phyloP scores from a whole-genome alignment of 2,888 invertebrate species.

The Pteria penguin region DNA sequence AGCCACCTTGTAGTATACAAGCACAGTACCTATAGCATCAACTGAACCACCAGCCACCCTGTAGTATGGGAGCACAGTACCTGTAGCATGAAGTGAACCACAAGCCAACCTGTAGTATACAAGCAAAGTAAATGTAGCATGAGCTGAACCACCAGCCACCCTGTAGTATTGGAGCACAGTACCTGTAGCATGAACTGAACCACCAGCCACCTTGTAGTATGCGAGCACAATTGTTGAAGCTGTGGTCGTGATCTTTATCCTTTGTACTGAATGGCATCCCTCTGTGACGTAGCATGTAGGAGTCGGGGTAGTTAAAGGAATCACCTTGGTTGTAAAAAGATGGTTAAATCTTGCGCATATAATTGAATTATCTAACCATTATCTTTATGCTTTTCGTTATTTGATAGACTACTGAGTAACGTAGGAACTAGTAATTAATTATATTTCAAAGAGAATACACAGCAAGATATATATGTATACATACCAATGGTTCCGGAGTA shows the following conservation, averaged over 20 bases:
- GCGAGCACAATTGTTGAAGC: conserved; percentile 90
- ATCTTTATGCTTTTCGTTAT: too few relatives aligned
- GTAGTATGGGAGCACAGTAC: conserved; percentile 94
- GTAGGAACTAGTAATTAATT: too few relatives aligned
- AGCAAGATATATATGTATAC: too few relatives aligned
- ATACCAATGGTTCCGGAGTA: conserved; percentile 63
- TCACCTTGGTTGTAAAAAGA: conserved; percentile 37
- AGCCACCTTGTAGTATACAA: too few relatives aligned
- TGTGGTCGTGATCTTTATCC: conserved; percentile 84
- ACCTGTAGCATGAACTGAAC: conserved; percentile 92
- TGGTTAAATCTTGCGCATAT: not conserved
- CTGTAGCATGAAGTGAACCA: conserved; percentile 80
- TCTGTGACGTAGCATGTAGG: conserved; percentile 42
- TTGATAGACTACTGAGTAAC: too few relatives aligned
- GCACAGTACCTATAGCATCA: conserved; percentile 90
- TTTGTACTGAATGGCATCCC: conserved; percentile 68
- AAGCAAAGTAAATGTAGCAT: conserved; percentile 84
- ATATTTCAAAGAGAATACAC: too few relatives aligned
- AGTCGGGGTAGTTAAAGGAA: conserved; percentile 51
- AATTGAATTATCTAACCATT: too few relatives aligned
- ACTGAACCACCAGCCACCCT: conserved; percentile 98
- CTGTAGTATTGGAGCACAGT: conserved; percentile 94
- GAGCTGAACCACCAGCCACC: conserved; percentile 99
- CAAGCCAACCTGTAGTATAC: not conserved
- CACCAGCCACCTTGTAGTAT: conserved; percentile 98